A percentile compares a stretch with the other conserved stretches of the same genome.
These are phyloP conservation scores for cattle (Bos taurus) DNA, from an alignment of 2,113 vertebrate species.

Conservation along the genomic window ARS-UCD2.0 NC_037331.1:116123501-116124000, in stretches of 20 bases:
- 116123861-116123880: not conserved
- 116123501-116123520: not conserved
- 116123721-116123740: rapidly evolving
- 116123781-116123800: too few species aligned
- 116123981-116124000: rapidly evolving
- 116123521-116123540: not conserved
- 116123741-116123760: rapidly evolving
- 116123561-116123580: rapidly evolving
- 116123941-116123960: rapidly evolving
- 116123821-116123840: not conserved
- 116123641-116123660: rapidly evolving
- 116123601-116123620: rapidly evolving
- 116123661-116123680: not conserved
- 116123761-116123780: not conserved
- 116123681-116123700: not conserved
- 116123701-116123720: rapidly evolving
- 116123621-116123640: rapidly evolving
- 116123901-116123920: not conserved
- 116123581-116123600: rapidly evolving
- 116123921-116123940: rapidly evolving
- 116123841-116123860: rapidly evolving
- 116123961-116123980: rapidly evolving
- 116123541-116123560: not conserved
- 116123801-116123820: not conserved
- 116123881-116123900: not conserved